Conservation (phyloP, 2,797 vertebrate genomes). For the Leptatherina wallacei region DNA sequence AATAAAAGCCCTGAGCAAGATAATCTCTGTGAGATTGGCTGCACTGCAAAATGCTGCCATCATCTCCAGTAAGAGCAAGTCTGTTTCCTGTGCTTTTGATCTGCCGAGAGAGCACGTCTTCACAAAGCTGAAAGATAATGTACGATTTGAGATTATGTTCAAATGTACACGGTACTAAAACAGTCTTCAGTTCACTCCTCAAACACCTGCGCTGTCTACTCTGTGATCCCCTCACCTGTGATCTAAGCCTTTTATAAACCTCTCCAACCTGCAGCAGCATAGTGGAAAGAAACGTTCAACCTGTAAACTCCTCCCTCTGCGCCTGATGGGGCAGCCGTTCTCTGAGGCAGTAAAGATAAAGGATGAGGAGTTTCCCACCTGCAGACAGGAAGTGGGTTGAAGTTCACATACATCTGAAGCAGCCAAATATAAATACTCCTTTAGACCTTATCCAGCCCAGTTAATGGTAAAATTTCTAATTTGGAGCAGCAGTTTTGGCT, state of each 20-base stretch:
- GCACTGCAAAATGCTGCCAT: slow-evolving; percentile 33
- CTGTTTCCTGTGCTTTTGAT: slow-evolving; percentile 70
- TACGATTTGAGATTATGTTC: slow-evolving; percentile 60
- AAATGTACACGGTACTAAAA: slow-evolving; percentile 59
- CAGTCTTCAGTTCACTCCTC: slow-evolving; percentile 64
- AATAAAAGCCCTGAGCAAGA: slow-evolving; percentile 64
- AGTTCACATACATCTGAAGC: slow-evolving; percentile 40
- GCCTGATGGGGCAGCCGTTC: slow-evolving; percentile 64
- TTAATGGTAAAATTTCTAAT: slow-evolving; percentile 29
- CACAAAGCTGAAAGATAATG: slow-evolving; percentile 62
- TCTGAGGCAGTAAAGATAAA: slow-evolving; percentile 82
- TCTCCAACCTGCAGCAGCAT: slow-evolving; percentile 70
- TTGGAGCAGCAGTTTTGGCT: slow-evolving; percentile 6
- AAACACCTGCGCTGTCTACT: slow-evolving; percentile 78
- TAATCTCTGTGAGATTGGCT: slow-evolving; percentile 73
- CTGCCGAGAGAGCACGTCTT: slow-evolving; percentile 56
- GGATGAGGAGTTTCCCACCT: slow-evolving; percentile 81
- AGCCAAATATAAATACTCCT: slow-evolving; percentile 44
- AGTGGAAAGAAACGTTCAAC: slow-evolving; percentile 58
- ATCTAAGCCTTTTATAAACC: slow-evolving; percentile 79
- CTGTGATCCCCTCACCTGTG: slow-evolving; percentile 81
- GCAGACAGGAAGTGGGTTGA: slow-evolving; percentile 61
- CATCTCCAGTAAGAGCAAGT: slow-evolving; percentile 41
- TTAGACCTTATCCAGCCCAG: slow-evolving; percentile 19
- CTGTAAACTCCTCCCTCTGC: slow-evolving; percentile 65